phyloP scores from a whole-genome alignment of 2,888 invertebrate genomes.

The Trachelus stipa region DNA sequence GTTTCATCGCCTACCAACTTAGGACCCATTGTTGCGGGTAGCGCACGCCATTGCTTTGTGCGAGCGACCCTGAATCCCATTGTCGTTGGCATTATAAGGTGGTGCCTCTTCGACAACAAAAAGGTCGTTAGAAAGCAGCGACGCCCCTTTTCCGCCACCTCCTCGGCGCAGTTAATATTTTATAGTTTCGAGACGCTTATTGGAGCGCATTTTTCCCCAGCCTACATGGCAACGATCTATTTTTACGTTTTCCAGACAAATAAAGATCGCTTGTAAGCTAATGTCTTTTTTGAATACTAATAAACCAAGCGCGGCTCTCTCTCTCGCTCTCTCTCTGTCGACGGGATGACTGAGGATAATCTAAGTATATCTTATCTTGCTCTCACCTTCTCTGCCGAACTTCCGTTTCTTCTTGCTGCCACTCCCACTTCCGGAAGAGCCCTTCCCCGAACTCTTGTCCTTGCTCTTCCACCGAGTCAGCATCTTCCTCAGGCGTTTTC shows the following conservation, averaged over 20 bases:
- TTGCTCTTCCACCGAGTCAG: slow-evolving; percentile 88
- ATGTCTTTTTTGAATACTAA: not conserved
- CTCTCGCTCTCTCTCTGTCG: not conserved
- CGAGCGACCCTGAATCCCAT: not conserved
- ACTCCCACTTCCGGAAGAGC: slow-evolving; percentile 67
- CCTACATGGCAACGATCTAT: not conserved
- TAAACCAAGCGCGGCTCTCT: not conserved
- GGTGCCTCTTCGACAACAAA: not conserved
- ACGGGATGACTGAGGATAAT: slow-evolving; percentile 26
- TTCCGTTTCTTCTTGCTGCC: slow-evolving; percentile 84
- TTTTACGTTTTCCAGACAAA: not conserved
- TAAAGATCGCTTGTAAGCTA: not conserved
- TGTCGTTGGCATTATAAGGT: not conserved
- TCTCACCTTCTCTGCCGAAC: slow-evolving; percentile 79
- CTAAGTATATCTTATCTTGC: slow-evolving; percentile 16
- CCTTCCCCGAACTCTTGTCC: slow-evolving; percentile 81
- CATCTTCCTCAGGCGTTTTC: slow-evolving; percentile 68
- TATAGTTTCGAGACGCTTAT: not conserved
- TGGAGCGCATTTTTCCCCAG: not conserved
- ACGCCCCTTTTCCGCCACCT: not conserved
- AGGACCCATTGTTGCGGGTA: not conserved
- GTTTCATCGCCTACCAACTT: not conserved
- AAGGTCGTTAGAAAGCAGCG: not conserved
- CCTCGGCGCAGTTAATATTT: not conserved
- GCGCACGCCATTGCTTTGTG: not conserved